Evolutionary conservation across 2,888 invertebrate species (phyloP), one percentile per base, ranked within the genome.

Genomic region (Pristionchus mayeri): DNA sequence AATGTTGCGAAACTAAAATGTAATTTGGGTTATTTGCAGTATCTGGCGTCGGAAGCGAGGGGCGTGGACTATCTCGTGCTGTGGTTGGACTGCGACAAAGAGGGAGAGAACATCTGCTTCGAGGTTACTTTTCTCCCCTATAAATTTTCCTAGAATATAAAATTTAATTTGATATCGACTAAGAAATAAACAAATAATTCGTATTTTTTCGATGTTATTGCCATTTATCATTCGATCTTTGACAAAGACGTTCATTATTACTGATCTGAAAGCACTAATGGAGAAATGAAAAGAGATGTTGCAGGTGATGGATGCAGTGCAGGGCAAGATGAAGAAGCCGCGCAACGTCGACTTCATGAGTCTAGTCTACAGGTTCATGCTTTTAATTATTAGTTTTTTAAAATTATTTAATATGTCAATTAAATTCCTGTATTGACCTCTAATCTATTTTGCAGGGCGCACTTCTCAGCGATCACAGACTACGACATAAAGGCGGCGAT

Each of bases 51-150:
- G 0, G 92, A 94, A 93, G 94, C 93, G 0, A 95, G 95, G 86
- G 96, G 96, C 44, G 96, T 96, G 90, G 97, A 98, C 92, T 96
- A 95, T 93, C 94, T 99, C 27, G 96, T 99, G 21, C 94, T 99
- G 60, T 99, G 99, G 99, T 94, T 99, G 34, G 99, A 99, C 96
- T 99, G 99, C 94, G 99, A 99, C 94, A 98, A 99, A 93, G 99
- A 99, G 94, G 99, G 99, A 44, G 99, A 99, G 94, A 99, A 99
- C 94, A 99, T 99, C 92, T 99, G 99, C 93, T 99, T 96, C 94
- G 89, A 89, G 76, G 89, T 88, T 71, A 50, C 50, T 78, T n/a
- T 24, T 2, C 11, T 7, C 27, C 11, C 21, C 7, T 9, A 30
- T 30, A n/a, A n/a, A n/a, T n/a, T n/a, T n/a, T n/a, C n/a, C n/a